Evolutionary conservation across 2,797 vertebrate species (phyloP), one percentile per base, ranked within the genome.

Genomic region (Moxostoma hubbsi): DNA sequence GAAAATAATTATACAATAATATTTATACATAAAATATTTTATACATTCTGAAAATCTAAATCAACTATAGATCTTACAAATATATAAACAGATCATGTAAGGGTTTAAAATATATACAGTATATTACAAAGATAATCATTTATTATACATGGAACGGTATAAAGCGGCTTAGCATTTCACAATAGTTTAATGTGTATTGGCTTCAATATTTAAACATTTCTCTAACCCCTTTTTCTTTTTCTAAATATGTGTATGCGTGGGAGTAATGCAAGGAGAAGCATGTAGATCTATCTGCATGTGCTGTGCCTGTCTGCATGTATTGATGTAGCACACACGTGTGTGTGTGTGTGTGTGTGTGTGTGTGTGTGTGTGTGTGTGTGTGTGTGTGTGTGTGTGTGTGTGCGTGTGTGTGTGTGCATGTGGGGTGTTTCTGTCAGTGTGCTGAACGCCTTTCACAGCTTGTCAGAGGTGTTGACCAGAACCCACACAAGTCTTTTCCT

Each of bases 401-500:
- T 24, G 24, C 2, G 24, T 24, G 24, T 24, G 24, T 24, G 24
- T 3, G 24, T 24, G 24, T 24, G 24, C 18, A 18, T 24, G 24
- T 24, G 24, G 2, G 24, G 85, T 81, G 85, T 83, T 87, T 88
- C 93, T 94, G 94, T 94, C 94, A 95, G 92, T 86, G 84, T 85
- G 84, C 91, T 94, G 91, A 88, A 85, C 81, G 83, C 91, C 91
- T 93, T 90, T 92, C 90, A 89, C 87, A 84, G 90, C 92, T 93
- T 94, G 93, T 94, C 94, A 95, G 90, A 87, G 88, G 89, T 91
- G 92, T 92, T 89, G 88, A 91, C 90, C 89, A 93, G 87, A 89
- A 93, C 91, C 93, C 91, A 92, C 92, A 94, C 92, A 93, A 92
- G 93, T 91, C 92, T 94, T 93, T 93, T 84, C 92, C 73, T 85